A percentile compares a stretch with the other conserved stretches of the same genome.
Conservation (phyloP, 2,113 vertebrate species). For the Hypocryptadius cinnamomeus region DNA sequence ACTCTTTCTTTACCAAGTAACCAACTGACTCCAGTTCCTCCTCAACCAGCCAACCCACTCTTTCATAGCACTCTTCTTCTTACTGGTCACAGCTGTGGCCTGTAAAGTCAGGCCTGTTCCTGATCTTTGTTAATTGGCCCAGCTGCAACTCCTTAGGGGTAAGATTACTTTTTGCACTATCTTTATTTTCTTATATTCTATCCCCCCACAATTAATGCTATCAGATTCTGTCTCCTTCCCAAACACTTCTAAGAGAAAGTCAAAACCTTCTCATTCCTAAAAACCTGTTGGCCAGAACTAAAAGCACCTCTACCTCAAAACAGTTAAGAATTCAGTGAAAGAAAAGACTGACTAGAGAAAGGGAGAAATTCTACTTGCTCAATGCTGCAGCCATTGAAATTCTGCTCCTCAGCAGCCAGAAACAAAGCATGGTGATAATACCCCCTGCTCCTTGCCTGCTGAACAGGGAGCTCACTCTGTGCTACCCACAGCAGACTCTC, state of each 20-base stretch:
- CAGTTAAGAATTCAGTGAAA: not conserved
- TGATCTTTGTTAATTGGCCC: too few species aligned
- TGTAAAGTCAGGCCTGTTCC: too few species aligned
- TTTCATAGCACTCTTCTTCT: too few species aligned
- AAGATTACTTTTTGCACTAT: too few species aligned
- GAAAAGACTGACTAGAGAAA: not conserved
- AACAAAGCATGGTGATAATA: not conserved
- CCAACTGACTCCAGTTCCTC: too few species aligned
- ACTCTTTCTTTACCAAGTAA: too few species aligned
- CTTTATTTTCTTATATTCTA: too few species aligned
- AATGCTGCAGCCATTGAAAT: not conserved
- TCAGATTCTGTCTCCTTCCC: not conserved
- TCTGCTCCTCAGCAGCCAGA: not conserved
- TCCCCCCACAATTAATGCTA: too few species aligned
- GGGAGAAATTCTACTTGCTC: not conserved
- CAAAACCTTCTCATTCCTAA: not conserved
- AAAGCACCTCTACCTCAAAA: not conserved
- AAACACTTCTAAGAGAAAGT: not conserved
- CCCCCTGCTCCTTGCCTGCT: not conserved
- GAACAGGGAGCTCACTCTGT: rapidly evolving
- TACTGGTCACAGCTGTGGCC: too few species aligned
- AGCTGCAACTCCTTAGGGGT: too few species aligned
- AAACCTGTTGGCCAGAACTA: not conserved
- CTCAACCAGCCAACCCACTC: too few species aligned
- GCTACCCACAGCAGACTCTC: not conserved